Evolutionary conservation across 2,113 vertebrate genomes (phyloP).

Genomic region (Himantopus leucocephalus): DNA sequence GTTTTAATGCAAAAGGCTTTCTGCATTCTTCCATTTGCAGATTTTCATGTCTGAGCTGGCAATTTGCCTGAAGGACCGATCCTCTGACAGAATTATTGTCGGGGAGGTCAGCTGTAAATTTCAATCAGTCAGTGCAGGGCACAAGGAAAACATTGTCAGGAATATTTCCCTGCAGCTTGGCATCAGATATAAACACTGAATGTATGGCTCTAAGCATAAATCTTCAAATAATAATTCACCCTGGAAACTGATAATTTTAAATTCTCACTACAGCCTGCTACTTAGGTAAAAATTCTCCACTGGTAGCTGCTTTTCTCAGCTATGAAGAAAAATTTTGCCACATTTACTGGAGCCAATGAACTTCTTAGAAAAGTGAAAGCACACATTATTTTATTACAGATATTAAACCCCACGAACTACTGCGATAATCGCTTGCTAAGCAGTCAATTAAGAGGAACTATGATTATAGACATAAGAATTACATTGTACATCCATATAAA

Average conservation of each 20-base stretch:
- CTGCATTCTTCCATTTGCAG: slow-evolving; percentile 3
- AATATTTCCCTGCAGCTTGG: slow-evolving; percentile 37
- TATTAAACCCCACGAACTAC: neutral
- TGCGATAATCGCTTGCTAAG: neutral
- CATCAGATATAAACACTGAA: slow-evolving; percentile 3
- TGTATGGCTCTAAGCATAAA: neutral
- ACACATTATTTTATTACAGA: slow-evolving; percentile 22
- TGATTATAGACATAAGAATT: neutral
- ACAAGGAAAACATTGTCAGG: slow-evolving; percentile 22
- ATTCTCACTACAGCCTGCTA: neutral
- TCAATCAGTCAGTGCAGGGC: slow-evolving; percentile 11
- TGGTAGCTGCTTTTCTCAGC: neutral
- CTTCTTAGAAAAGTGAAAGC: neutral
- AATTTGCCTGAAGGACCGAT: slow-evolving; percentile 10
- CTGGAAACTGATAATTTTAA: neutral
- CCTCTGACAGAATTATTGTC: slow-evolving; percentile 41
- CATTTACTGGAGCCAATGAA: neutral
- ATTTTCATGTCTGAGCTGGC: slow-evolving; percentile 39
- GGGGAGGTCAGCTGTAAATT: slow-evolving; percentile 47
- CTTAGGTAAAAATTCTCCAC: neutral
- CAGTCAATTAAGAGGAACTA: neutral
- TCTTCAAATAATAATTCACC: slow-evolving; percentile 19
- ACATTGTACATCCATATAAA: neutral
- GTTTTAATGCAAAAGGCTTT: neutral
- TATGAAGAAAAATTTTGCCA: neutral